These are phyloP conservation scores for Argyrosomus regius DNA, from an alignment of 2,797 vertebrate species.

Conservation along the genomic window DNA sequence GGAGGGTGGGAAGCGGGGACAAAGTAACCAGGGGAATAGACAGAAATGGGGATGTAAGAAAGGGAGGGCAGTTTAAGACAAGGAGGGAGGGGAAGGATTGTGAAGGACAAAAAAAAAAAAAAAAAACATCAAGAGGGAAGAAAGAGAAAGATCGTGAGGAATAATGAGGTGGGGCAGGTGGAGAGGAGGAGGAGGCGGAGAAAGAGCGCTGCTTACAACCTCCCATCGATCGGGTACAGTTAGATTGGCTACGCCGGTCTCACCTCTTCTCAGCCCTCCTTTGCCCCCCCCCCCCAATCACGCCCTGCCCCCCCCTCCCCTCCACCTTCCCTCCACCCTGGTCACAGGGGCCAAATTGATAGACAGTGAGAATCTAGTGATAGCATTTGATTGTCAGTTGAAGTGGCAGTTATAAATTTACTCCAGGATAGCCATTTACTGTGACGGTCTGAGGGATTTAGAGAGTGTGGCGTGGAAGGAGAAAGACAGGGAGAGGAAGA, in stretches of 20 bases:
- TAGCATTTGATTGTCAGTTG: conserved; percentile 86
- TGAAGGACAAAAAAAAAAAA: conserved; percentile 37
- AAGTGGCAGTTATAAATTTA: conserved; percentile 89
- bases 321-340: conserved; percentile 59
- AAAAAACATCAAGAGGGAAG: conserved; percentile 37
- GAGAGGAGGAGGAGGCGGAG: conserved; percentile 30
- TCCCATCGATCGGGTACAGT: conserved; percentile 79
- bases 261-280: conserved; percentile 62
- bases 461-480: conserved; percentile 55
- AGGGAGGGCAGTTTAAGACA: conserved; percentile 35
- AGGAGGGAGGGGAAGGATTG: conserved; percentile 29
- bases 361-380: conserved; percentile 85
- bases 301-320: conserved; percentile 2
- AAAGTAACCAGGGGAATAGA: conserved; percentile 26
- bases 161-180: conserved; percentile 59
- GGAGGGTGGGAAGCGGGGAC: not conserved
- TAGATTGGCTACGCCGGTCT: conserved; percentile 65
- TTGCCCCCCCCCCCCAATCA: conserved; percentile 29
- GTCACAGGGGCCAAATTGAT: conserved; percentile 81
- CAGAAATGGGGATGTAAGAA: conserved; percentile 44
- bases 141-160: conserved; percentile 20
- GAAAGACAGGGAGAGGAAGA: conserved; percentile 50
- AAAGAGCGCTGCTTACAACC: conserved; percentile 73
- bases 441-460: conserved; percentile 73
- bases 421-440: conserved; percentile 83